Base-by-base conservation (phyloP, 2,113 vertebrate species). In the Serinus canaria region DNA sequence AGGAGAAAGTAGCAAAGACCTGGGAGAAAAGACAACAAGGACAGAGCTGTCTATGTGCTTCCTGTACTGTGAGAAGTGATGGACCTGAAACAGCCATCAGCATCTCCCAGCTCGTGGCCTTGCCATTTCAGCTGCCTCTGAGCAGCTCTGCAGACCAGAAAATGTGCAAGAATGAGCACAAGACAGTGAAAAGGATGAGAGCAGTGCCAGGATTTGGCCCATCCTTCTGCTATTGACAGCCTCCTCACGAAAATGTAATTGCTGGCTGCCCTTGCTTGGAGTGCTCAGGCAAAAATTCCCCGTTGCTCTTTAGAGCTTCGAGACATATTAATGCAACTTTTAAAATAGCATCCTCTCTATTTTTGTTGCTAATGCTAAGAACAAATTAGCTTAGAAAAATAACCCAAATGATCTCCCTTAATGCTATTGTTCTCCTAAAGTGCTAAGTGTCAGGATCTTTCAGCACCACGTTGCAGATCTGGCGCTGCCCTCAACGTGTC, bases 321-420 rank as follows among this genome's bases (percentile, higher is more conserved):
- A 93, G 89, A 86, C 68, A 37, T 77, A 94, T 75, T 93, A 96
- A 95, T 73, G 78, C 64, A 86, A 88, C 90, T 75, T 97, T 63
- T 78, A 86, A 97, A 96, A 96, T 90, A 96, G 93, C 79, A 93
- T 90, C 87, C 47, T 63, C 72, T 89, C 87, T 94, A 92, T 88
- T 92, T 97, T 93, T 80, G 72, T 86, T 88, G 85, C 85, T 88
- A 95, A 88, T 83, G 79, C 83, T 90, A 74, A 72, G 82, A 95
- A 88, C 72, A 91, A 90, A 83, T 91, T 83, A 85, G 47, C 84
- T 91, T 39, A 77, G 79, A 56, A 66, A 75, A 89, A 92, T 8
- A 90, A 50, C 39, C 35, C 60, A 66, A 91, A 17, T 11, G 21
- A 90, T 91, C 25, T 87, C 35, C 66, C 46, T 87, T 90, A 94